Evolutionary conservation across 2,888 invertebrate genomes (phyloP).

Genomic region (Eupithecia tripunctaria): DNA sequence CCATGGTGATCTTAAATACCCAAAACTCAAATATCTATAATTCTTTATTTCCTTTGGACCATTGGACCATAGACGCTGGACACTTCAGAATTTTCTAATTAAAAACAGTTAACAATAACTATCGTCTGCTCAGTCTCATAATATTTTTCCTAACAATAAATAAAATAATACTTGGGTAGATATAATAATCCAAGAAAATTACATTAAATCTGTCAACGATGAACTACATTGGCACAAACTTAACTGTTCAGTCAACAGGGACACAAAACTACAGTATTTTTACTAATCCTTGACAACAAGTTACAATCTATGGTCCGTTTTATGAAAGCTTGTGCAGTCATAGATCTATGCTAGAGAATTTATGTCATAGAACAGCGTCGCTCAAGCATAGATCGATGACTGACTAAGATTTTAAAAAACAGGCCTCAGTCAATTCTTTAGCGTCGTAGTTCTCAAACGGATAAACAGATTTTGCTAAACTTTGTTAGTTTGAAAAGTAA

Average conservation of each 20-base stretch:
- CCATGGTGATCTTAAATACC: neutral
- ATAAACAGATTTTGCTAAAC: neutral
- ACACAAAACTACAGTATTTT: neutral
- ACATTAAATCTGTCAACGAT: constrained; percentile 1
- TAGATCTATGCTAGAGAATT: too few relatives aligned
- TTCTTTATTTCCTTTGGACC: too few relatives aligned
- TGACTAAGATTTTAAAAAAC: too few relatives aligned
- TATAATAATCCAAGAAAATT: neutral
- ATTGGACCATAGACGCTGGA: too few relatives aligned
- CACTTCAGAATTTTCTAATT: neutral
- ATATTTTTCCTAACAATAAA: neutral
- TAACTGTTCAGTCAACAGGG: neutral
- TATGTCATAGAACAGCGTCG: too few relatives aligned
- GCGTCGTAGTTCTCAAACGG: neutral
- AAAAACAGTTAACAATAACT: too few relatives aligned
- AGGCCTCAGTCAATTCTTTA: too few relatives aligned
- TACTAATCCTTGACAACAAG: neutral
- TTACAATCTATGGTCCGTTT: too few relatives aligned
- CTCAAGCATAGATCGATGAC: too few relatives aligned
- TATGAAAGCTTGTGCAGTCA: too few relatives aligned
- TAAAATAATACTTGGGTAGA: neutral
- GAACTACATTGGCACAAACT: neutral
- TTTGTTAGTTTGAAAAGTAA: neutral
- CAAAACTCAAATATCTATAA: too few relatives aligned
- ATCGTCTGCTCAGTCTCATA: neutral